Base-by-base conservation (phyloP, 2,113 vertebrate genomes). In the Grallaria varia region DNA sequence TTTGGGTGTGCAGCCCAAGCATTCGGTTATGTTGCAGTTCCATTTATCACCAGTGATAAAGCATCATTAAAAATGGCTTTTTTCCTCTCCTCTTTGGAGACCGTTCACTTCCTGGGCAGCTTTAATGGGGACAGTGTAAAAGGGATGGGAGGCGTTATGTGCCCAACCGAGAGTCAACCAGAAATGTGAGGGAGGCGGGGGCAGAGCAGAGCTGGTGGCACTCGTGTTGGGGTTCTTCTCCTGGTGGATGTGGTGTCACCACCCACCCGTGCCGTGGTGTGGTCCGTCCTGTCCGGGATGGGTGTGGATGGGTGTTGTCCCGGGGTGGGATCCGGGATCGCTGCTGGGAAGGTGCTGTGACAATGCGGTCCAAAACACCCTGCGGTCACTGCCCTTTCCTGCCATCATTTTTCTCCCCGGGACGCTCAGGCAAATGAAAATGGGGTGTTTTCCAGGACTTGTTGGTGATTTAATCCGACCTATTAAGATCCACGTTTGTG, bases 401-500 rank as follows among this genome's bases (percentile, higher is more conserved):
- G 3, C 1, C 30, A 24, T 19, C 3, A 0, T 35, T 90, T 81
- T 31, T 75, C 53, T 60, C 60, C 79, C 28, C 50, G 30, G 35
- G 59, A 14, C 17, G 44, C 49, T 88, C 64, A 72, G 78, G 56
- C 55, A 92, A 17, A 84, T 80, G 11, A 31, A 86, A 90, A 49
- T 37, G 55, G 80, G 45, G 89, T 59, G 6, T 92, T 77, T 92
- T 90, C 76, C 89, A 91, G 76, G 49, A 14, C 10, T 95, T 67
- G 37, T 16, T 58, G 89, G 25, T 92, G 95, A 62, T 94, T 95
- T 56, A 69, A 94, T 92, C 64, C 77, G 86, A 49, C 68, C 76
- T 89, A 87, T 73, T 62, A 85, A 78, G 84, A 81, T 91, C 6
- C 12, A 94, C 80, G 87, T 92, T 80, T 71, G 8, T 44, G 28